phyloP scores from a whole-genome alignment of 30 jellyfish, hydroid and myxozoan genomes.

The Morbakka virulenta region DNA sequence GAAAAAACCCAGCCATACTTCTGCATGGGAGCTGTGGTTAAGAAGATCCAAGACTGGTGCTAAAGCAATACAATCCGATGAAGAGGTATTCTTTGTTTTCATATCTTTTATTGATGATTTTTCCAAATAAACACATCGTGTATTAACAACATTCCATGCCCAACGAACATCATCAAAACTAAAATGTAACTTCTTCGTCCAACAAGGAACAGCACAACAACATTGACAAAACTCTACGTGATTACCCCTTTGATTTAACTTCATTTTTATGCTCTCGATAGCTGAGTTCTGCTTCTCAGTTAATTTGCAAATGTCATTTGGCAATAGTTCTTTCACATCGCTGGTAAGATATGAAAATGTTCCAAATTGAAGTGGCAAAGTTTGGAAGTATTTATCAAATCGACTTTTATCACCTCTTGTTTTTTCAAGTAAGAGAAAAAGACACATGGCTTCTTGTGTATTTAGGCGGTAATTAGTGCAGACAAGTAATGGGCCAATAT shows the following conservation, averaged over 20 bases:
- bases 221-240: not conserved
- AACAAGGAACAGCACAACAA: not conserved
- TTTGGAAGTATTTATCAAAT: slow-evolving; percentile 1
- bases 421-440: slow-evolving; percentile 32
- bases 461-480: not conserved
- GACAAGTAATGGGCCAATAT: not conserved
- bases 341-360: slow-evolving; percentile 43
- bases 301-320: slow-evolving; percentile 1
- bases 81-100: not conserved
- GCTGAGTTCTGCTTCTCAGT: not conserved
- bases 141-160: slow-evolving; percentile 71
- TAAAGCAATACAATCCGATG: slow-evolving; percentile 28
- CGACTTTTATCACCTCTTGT: slow-evolving; percentile 9
- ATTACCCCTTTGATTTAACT: not conserved
- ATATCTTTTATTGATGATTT: not conserved
- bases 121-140: slow-evolving; percentile 57
- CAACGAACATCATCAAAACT: slow-evolving; percentile 28
- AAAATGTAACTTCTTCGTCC: not conserved
- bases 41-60: slow-evolving; percentile 65
- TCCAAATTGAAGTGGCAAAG: slow-evolving; percentile 14
- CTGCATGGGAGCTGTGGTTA: slow-evolving; percentile 34
- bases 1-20: slow-evolving; percentile 48
- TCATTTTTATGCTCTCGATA: not conserved
- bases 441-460: not conserved
- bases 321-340: not conserved